These are phyloP conservation scores for Epinephelus lanceolatus DNA, from an alignment of 2,113 vertebrate genomes.

Conservation along the genomic window DNA sequence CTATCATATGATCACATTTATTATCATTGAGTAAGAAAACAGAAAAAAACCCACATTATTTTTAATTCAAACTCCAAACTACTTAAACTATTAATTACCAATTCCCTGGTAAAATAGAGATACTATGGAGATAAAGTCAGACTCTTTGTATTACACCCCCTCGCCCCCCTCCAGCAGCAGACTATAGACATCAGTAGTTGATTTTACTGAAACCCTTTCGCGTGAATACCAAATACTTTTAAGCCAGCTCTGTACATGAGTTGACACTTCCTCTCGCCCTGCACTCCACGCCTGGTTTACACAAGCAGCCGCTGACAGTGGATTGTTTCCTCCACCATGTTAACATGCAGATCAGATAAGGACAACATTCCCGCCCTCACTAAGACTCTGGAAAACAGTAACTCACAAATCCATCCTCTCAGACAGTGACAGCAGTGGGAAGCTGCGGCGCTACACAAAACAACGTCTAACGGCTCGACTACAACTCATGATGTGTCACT, in stretches of 20 bases:
- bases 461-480: constrained; percentile 1
- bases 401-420: constrained; percentile 55
- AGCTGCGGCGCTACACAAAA: constrained; percentile 24
- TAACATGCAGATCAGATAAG: constrained; percentile 76
- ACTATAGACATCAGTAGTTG: background rate
- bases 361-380: constrained; percentile 62
- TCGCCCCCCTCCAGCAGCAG: background rate
- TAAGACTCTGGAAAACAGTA: constrained; percentile 57
- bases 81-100: no score
- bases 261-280: constrained; percentile 59
- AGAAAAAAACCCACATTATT: no score
- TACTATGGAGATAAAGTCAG: background rate
- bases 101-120: no score
- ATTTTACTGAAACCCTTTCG: constrained; percentile 41
- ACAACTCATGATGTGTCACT: background rate
- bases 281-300: constrained; percentile 48
- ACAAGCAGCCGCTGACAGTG: constrained; percentile 65
- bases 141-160: background rate
- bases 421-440: constrained; percentile 59
- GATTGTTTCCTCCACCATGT: constrained; percentile 55
- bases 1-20: background rate
- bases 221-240: constrained; percentile 34
- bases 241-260: background rate
- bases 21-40: no score
- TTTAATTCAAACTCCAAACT: no score